Percentiles rank a stretch among this genome's conserved stretches.
phyloP scores from a whole-genome alignment of 35 echinoderm and acorn worm species.

The Anneissia japonica region DNA sequence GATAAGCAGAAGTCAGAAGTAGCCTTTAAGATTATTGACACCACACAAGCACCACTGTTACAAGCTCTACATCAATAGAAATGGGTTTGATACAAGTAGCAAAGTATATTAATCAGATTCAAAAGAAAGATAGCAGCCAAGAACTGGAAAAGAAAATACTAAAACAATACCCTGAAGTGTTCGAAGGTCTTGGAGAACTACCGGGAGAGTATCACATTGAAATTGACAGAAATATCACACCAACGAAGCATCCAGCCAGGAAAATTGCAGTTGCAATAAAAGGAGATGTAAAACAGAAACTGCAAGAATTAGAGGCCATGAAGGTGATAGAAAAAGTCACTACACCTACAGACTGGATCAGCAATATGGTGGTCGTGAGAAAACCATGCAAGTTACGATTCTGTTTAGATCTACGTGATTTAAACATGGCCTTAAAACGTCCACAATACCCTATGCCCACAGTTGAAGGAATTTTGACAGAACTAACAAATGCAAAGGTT shows the following conservation, averaged over 20 bases:
- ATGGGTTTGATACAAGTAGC: slow-evolving; percentile 17
- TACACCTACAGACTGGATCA: slow-evolving; percentile 4
- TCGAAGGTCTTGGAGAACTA: slow-evolving; percentile 14
- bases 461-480: background rate
- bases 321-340: background rate
- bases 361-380: background rate
- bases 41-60: background rate
- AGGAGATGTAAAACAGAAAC: background rate
- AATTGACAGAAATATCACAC: slow-evolving; percentile 12
- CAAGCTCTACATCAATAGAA: slow-evolving; percentile 8
- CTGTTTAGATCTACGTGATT: background rate
- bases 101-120: background rate
- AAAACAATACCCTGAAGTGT: slow-evolving; percentile 18
- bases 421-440: background rate
- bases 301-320: background rate
- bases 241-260: slow-evolving; percentile 12
- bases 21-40: slow-evolving; percentile 28
- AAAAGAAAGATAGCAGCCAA: background rate
- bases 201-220: slow-evolving; percentile 35
- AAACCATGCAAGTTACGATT: background rate
- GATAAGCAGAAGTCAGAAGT: no score
- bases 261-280: slow-evolving; percentile 16
- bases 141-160: slow-evolving; percentile 8
- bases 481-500: slow-evolving; percentile 4
- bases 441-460: slow-evolving; percentile 12